Base-by-base conservation (phyloP, 1,140 invertebrate genomes). In the Drosophila elegans region DNA sequence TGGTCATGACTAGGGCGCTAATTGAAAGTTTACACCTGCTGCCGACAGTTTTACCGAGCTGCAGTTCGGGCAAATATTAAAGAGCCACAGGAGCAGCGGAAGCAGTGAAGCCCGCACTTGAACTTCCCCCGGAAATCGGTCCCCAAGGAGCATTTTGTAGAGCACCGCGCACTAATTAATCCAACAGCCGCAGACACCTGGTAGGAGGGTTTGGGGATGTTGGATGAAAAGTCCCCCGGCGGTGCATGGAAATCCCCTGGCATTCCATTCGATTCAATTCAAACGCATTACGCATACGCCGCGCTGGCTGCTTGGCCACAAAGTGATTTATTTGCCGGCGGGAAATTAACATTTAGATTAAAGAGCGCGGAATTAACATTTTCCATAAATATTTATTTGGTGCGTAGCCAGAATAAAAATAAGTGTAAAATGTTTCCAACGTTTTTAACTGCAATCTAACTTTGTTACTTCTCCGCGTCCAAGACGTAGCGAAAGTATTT, bases 311-410 rank as follows among this genome's bases (percentile, higher is more conserved):
- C 63, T 74, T 45, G 34, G 66, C 66, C 39, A 63, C 67, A 76
- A 82, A 86, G 74, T 83, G 83, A 88, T 88, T 88, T 86, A 86
- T 86, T 79, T 88, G 48, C 45, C 60, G 67, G 54, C 38, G 25
- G 29, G 11, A 77, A 88, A 86, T 86, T 86, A 86, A 88, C 82
- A 86, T 86, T 86, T 86, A 86, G 82, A 86, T 86, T 86, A 86
- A 88, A 86, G 80, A 73, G 79, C 74, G 67, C 61, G 57, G 38
- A 55, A 85, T 85, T 82, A 82, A 71, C 78, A 86, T 86, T 86
- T 82, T 78, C 78, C 82, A 86, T 86, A 88, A 82, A 86, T 86
- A 88, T 86, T 86, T 88, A 85, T 85, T 81, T 61, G 49, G 49
- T 46, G 13, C 34, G 21, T 27, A 13, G 54, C 48, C 38, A 12